Percentiles rank a stretch among this genome's conserved stretches.
Conservation (phyloP, 2,797 vertebrate species). For the Silurus aristotelis region DNA sequence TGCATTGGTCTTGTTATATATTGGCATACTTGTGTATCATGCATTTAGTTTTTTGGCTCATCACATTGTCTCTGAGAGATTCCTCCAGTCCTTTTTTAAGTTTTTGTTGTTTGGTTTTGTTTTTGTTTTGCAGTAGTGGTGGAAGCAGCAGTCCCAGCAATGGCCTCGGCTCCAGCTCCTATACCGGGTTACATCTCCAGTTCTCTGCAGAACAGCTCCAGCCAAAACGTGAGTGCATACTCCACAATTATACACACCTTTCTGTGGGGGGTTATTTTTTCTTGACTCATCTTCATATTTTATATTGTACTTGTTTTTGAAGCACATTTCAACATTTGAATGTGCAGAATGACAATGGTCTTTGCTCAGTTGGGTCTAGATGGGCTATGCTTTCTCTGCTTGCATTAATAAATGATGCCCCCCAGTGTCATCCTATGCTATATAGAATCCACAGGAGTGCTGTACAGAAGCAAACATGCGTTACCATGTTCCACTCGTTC, state of each 20-base stretch:
- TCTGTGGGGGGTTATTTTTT: neutral
- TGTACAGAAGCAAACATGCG: neutral
- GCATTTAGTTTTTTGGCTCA: neutral
- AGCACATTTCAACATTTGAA: neutral
- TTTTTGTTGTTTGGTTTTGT: neutral
- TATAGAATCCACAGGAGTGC: neutral
- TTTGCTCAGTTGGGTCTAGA: conserved; percentile 25
- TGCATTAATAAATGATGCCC: conserved; percentile 56
- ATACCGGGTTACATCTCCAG: conserved; percentile 72
- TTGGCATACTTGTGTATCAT: neutral
- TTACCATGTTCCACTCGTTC: neutral
- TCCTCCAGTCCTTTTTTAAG: neutral
- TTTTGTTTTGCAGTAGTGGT: conserved; percentile 58
- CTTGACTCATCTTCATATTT: neutral
- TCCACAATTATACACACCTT: neutral
- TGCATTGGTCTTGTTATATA: neutral
- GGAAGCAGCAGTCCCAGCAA: conserved; percentile 67
- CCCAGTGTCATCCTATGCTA: conserved; percentile 29
- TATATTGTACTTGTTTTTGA: neutral
- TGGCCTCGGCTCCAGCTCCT: conserved; percentile 75
- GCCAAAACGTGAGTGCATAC: conserved; percentile 66
- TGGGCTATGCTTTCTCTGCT: conserved; percentile 47
- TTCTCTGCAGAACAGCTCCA: conserved; percentile 69
- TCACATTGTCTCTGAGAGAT: neutral
- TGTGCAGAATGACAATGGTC: neutral